Percentiles rank a stretch among this genome's conserved stretches.
phyloP scores from a whole-genome alignment of 2,888 invertebrate species.

The Rambutsinella grinnellia region DNA sequence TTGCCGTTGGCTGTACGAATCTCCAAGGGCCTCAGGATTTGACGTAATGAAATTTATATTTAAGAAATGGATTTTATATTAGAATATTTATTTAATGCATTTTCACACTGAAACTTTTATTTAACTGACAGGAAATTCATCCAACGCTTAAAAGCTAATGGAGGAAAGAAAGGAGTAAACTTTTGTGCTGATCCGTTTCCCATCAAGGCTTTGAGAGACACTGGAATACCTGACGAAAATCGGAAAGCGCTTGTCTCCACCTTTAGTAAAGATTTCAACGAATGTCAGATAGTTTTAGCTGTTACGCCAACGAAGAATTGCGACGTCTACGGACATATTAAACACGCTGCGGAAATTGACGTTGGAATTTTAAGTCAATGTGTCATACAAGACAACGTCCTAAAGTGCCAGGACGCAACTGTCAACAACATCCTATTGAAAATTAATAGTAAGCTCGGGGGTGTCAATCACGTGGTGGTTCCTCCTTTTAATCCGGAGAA shows the following conservation, averaged over 20 bases:
- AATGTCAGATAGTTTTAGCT: slow-evolving; percentile 3
- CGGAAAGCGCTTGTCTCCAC: too few species aligned
- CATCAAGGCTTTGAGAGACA: too few species aligned
- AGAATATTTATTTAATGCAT: too few species aligned
- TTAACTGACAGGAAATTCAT: not conserved
- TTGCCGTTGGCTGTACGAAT: slow-evolving; percentile 20
- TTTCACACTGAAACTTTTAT: not conserved
- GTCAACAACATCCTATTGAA: slow-evolving; percentile 68
- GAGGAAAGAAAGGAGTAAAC: slow-evolving; percentile 4
- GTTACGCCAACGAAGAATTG: slow-evolving; percentile 26
- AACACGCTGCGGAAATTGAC: slow-evolving; percentile 55
- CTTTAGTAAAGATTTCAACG: slow-evolving; percentile 1
- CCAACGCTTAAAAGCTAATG: not conserved
- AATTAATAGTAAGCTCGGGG: slow-evolving; percentile 70
- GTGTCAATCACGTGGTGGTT: slow-evolving; percentile 67
- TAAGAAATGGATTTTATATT: too few species aligned
- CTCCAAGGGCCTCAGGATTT: too few species aligned
- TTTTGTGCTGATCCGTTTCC: too few species aligned
- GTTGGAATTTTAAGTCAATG: slow-evolving; percentile 68
- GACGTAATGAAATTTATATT: too few species aligned
- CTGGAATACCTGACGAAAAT: not conserved
- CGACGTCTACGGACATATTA: slow-evolving; percentile 34
- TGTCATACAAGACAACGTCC: slow-evolving; percentile 63
- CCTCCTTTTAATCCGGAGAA: not conserved
- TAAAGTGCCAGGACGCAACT: slow-evolving; percentile 5